Conservation (phyloP, 1,140 invertebrate genomes). For the Marisa cornuarietis region DNA sequence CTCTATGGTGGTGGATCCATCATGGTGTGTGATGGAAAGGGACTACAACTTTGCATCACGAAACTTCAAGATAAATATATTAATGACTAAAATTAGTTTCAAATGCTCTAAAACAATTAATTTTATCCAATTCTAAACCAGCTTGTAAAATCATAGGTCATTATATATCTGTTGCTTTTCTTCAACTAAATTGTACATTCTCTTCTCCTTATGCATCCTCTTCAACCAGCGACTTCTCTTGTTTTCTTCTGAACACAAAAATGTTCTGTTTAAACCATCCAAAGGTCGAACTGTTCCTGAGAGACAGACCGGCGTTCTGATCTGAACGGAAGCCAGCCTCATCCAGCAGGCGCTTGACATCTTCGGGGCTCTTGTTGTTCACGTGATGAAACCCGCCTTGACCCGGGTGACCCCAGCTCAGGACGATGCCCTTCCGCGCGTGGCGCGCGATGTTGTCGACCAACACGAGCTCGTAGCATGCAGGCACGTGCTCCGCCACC, state of each 20-base stretch:
- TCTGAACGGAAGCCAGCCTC: not conserved
- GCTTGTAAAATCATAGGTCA: too few relatives aligned
- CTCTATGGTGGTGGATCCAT: too few relatives aligned
- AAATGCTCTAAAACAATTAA: too few relatives aligned
- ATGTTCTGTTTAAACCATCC: constrained; percentile 7
- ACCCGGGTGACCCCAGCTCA: constrained; percentile 31
- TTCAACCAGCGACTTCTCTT: too few relatives aligned
- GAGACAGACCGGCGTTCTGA: not conserved
- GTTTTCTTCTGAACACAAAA: constrained; percentile 4
- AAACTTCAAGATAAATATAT: too few relatives aligned
- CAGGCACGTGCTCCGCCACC: constrained; percentile 31
- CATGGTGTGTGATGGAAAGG: too few relatives aligned
- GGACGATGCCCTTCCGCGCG: constrained; percentile 23
- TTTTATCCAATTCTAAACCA: too few relatives aligned
- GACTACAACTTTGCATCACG: too few relatives aligned
- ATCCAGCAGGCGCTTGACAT: not conserved
- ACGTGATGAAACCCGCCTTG: constrained; percentile 2
- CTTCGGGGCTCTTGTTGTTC: not conserved
- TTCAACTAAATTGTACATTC: too few relatives aligned
- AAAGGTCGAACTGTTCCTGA: not conserved
- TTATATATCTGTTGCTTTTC: too few relatives aligned
- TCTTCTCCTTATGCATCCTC: not conserved
- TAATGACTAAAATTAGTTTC: too few relatives aligned
- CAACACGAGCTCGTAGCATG: constrained; percentile 15
- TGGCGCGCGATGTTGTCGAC: constrained; percentile 30